These are phyloP conservation scores for Eupelmus urozonus DNA, from an alignment of 2,888 invertebrate species.

Conservation along the genomic window DNA sequence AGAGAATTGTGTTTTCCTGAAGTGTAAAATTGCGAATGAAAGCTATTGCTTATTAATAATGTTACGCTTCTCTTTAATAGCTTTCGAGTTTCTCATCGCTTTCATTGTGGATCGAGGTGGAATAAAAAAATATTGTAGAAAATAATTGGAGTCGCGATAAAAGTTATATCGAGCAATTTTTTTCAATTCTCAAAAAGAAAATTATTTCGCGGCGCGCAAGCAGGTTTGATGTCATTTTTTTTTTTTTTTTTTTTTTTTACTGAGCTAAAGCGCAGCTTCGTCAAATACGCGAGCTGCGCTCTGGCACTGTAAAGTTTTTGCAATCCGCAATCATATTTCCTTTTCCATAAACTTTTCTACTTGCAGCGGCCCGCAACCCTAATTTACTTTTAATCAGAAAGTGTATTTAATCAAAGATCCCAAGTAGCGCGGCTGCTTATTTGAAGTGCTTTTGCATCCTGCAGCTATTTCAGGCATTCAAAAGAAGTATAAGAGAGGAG, in stretches of 20 bases:
- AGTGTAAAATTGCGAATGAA: no score
- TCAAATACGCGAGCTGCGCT: no score
- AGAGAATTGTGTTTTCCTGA: no score
- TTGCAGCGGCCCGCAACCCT: conserved; percentile 2
- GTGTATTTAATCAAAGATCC: conserved; percentile 54
- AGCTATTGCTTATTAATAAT: no score
- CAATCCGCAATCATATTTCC: conserved; percentile 50
- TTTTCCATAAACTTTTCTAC: conserved; percentile 44
- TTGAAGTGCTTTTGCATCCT: conserved; percentile 38
- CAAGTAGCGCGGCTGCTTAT: conserved; percentile 16
- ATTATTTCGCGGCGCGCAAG: neutral
- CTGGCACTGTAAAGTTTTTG: conserved; percentile 27
- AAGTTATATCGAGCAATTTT: conserved; percentile 35
- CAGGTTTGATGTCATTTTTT: conserved; percentile 1
- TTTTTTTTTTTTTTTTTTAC: neutral
- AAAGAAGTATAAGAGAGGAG: neutral
- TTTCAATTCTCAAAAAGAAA: conserved; percentile 36
- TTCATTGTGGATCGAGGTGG: no score
- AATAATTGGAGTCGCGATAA: neutral
- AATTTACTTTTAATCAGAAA: conserved; percentile 57
- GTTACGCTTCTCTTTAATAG: no score
- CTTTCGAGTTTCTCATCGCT: no score
- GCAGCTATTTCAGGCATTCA: conserved; percentile 17
- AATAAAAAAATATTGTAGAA: no score
- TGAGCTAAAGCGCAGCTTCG: conserved; percentile 12